Base-by-base conservation (phyloP, 2,113 vertebrate genomes). In the Protobothrops flavoviridis region DNA sequence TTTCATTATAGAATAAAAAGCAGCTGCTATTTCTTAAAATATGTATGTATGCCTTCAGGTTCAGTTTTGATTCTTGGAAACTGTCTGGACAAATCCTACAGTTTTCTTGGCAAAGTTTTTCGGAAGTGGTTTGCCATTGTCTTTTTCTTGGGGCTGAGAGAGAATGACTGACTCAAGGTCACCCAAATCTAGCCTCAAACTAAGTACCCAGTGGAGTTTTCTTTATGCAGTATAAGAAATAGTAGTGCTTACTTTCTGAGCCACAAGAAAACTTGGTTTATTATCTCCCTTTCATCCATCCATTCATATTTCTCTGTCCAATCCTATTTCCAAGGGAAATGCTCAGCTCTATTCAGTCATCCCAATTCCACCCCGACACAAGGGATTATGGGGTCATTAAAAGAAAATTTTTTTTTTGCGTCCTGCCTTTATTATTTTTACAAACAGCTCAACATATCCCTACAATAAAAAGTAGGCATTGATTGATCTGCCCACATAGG, bases 21-120 rank as follows among this genome's bases (percentile, higher is more conserved):
- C 10, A 0, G 20, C 85, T 15, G 92, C 43, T 10, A 50, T 93
- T 94, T 94, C 24, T 93, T 93, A 95, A 94, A 50, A 92, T 87
- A 94, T 93, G 91, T 17, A 17, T 74, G 13, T 33, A 2, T 74
- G n/a, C 64, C 69, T 81, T 39, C 33, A 81, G n/a, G 13, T 69
- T 69, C 29, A 69, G 13, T 69, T n/a, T 69, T 69, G n/a, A 39
- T 33, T 39, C 69, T 2, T 39, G 33, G 15, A 39, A 39, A 81
- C 1, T 81, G 33, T 3, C 17, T 56, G 55, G 55, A 4, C 55
- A 56, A 56, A 20, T 56, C 55, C 55, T 56, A 20, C 69, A 21
- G 6, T 6, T 3, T 81, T 81, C 33, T 81, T 9, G 74, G 74
- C 33, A 81, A 74, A 2, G 7, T 81, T 21, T 81, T 21, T 39